Evolutionary conservation across 2,113 vertebrate genomes (phyloP), one percentile per base, ranked within the genome.

Genomic region (Tor tambroides): DNA sequence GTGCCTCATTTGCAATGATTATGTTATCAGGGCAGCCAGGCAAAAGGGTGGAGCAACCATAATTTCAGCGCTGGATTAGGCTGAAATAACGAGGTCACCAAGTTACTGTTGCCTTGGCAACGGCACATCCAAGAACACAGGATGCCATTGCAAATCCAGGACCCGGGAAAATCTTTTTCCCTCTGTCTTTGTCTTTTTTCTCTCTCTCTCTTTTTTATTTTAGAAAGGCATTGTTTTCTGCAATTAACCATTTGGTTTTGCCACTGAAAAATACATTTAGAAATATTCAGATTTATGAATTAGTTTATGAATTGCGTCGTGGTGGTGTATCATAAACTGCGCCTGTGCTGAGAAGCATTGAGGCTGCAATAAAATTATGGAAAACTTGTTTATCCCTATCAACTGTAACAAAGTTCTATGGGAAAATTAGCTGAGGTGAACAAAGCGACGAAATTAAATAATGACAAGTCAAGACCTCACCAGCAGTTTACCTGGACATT

Each of bases 61-160:
- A 98, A 98, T 99, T 99, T 98, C 97, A 98, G 97, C 94, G 93
- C 96, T 96, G 97, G 98, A 99, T 99, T 99, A 98, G 97, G 97
- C 96, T 98, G 97, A 98, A 99, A 98, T 99, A 99, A 99, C 97
- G 97, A 99, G 98, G 97, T 98, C 98, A 99, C 97, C 96, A 98
- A 98, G 97, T 98, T 98, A 96, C 96, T 95, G 98, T 99, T 98
- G 96, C 96, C 96, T 97, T 98, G 96, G 97, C 94, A 97, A 98
- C 97, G 85, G 96, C 96, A 99, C 97, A 98, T 99, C 97, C 96
- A 98, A 97, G 97, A 98, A 97, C 97, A 98, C 96, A 96, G 96
- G 97, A 98, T 98, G 96, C 96, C 96, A 97, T 96, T 96, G 95
- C 93, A 94, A 93, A 89, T 93, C 92, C 87, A 85, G 89, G 91